phyloP scores from a whole-genome alignment of 2,888 invertebrate species.

The Parapristionchus giblindavisi region DNA sequence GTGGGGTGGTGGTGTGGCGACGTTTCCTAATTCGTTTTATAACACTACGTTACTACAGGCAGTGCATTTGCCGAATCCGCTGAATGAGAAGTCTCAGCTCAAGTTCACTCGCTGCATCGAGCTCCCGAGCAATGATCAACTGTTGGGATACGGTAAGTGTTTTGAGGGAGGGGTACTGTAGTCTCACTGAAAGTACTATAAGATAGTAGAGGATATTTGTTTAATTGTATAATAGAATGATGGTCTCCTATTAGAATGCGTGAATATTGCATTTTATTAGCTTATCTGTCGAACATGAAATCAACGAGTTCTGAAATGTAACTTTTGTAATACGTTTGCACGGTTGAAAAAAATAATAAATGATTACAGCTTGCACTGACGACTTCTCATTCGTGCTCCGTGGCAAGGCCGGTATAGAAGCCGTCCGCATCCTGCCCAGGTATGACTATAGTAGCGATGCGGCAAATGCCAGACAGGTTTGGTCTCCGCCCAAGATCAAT shows the following conservation, averaged over 20 bases:
- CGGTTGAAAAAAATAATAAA: neutral
- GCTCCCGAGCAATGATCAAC: conserved; percentile 6
- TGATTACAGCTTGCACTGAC: neutral
- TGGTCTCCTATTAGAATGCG: too few relatives aligned
- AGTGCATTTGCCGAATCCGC: conserved; percentile 1
- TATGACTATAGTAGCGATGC: too few relatives aligned
- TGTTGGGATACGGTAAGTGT: conserved; percentile 29
- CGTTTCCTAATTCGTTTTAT: too few relatives aligned
- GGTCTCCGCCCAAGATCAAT: neutral
- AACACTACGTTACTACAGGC: conserved; percentile 21
- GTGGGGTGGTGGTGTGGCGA: too few relatives aligned
- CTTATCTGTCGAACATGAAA: too few relatives aligned
- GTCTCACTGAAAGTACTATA: too few relatives aligned
- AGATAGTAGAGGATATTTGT: too few relatives aligned
- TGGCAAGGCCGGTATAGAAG: conserved; percentile 19
- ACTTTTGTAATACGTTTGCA: too few relatives aligned
- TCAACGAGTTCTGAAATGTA: too few relatives aligned
- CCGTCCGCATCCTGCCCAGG: conserved; percentile 15
- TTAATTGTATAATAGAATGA: too few relatives aligned
- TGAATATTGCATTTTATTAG: too few relatives aligned
- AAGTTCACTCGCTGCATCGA: neutral
- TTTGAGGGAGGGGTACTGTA: neutral
- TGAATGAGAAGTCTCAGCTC: conserved; percentile 17
- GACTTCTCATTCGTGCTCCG: conserved; percentile 20
- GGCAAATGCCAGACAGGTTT: too few relatives aligned